phyloP scores from a whole-genome alignment of 2,888 invertebrate species.

The Agriopis aurantiaria region DNA sequence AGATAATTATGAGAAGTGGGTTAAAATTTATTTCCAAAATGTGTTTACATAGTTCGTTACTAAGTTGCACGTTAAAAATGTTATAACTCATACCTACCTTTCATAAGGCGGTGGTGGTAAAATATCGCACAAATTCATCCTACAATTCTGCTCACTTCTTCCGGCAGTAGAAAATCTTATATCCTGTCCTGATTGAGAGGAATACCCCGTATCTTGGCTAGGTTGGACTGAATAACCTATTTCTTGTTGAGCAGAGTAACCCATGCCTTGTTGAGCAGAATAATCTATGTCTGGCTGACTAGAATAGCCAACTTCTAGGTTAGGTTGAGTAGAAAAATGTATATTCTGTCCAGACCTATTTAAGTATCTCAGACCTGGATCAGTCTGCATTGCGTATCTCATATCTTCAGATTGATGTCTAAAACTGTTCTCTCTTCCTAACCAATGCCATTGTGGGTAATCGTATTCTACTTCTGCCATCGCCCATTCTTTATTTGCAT shows the following conservation, averaged over 20 bases:
- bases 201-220: constrained; percentile 23
- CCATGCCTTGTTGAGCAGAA: constrained; percentile 7
- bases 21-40: too few species aligned
- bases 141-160: constrained; percentile 75
- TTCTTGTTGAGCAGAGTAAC: constrained; percentile 12
- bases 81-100: constrained; percentile 68
- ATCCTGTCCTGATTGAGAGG: constrained; percentile 45
- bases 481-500: constrained; percentile 78
- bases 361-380: constrained; percentile 8
- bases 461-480: constrained; percentile 81
- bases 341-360: constrained; percentile 10
- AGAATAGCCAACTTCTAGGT: constrained; percentile 14
- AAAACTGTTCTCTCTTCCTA: constrained; percentile 79
- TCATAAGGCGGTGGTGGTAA: constrained; percentile 81
- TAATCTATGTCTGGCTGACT: constrained; percentile 14
- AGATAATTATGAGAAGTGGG: too few species aligned
- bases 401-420: constrained; percentile 70
- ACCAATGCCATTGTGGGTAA: constrained; percentile 84
- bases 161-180: constrained; percentile 69
- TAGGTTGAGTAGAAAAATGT: constrained; percentile 20
- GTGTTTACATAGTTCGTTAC: too few species aligned
- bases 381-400: constrained; percentile 20
- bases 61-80: too few species aligned
- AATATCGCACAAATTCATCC: constrained; percentile 82
- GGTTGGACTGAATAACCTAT: constrained; percentile 8